Evolutionary conservation across 2,113 vertebrate genomes (phyloP), one percentile per base, ranked within the genome.

Genomic region (Galeopterus variegatus): DNA sequence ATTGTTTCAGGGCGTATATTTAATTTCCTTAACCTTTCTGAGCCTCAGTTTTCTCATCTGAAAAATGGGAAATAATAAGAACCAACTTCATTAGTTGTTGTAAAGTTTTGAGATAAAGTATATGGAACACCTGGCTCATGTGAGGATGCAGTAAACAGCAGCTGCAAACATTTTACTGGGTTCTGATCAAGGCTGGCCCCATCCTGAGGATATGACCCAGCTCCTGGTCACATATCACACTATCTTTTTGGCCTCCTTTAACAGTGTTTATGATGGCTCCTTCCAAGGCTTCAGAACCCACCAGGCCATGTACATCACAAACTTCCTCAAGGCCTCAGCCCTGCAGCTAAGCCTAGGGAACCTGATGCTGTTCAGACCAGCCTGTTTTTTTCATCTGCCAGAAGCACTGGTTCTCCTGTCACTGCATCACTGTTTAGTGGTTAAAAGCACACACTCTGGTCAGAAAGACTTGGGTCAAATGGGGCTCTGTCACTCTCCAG

Each of bases 1-100:
- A n/a, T n/a, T n/a, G n/a, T n/a, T n/a, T n/a, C n/a, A n/a, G n/a
- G n/a, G n/a, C n/a, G n/a, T n/a, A n/a, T n/a, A n/a, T n/a, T n/a
- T n/a, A n/a, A n/a, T n/a, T n/a, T n/a, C n/a, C n/a, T 76, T 62
- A 67, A 36, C 5, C 45, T 67, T 85, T 70, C 81, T 93, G 85
- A 95, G 33, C 15, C 60, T 77, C 9, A 1, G n/a, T 93, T 93
- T 88, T 84, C 70, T 95, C 26, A 58, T 76, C 70, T 96, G 84
- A 95, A 93, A 80, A 90, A 58, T n/a, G 36, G 80, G 36, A 64
- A 79, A 54, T 69, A 58, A 72, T 60, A 65, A 73, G 58, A 75
- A 52, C n/a, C 13, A 64, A 33, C n/a, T 90, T 86, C 26, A 18
- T 84, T 33, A 21, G 36, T 31, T 45, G 18, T 19, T 52, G 48